Base-by-base conservation (phyloP, 2,797 vertebrate species). In the Chrosomus eos region DNA sequence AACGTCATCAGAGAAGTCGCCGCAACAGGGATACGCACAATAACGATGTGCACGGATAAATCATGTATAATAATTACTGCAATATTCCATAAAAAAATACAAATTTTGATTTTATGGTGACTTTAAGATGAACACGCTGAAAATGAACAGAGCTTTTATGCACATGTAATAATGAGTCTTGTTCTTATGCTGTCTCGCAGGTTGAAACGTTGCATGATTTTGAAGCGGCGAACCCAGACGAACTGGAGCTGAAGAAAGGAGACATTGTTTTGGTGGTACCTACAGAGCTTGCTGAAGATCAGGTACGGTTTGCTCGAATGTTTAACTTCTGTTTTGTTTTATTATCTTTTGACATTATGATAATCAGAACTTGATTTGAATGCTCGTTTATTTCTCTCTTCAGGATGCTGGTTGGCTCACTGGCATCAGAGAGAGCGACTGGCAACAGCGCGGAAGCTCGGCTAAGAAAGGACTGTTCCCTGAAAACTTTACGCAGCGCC, bases 341-440 rank as follows among this genome's bases (percentile, higher is more conserved):
- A 31, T 45, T 33, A 11, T 31, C 26, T 19, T 5, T 53, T 31
- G 43, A 31, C 71, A 45, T n/a, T 38, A 23, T 36, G 31, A 9
- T 73, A 11, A 55, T 1, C 4, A 66, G 21, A 51, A 45, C 3
- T 2, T 64, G 77, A 58, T 60, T 70, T 71, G 58, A 28, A 60
- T 33, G 48, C 23, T 36, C 21, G 14, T 26, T 72, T 33, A 7
- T 26, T 28, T 79, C 4, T 53, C 83, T 88, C 92, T 93, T 51
- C 93, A 99, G 98, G 98, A 99, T 77, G 98, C 98, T 7, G 98
- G 98, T 64, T 99, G 98, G 98, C 95, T 99, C 80, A 97, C 97
- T 16, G 98, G 98, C 40, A 91, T 99, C 84, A 97, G 95, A 90
- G 97, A 99, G 89, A 94, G 86, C 0, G 97, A 99, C 28, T 99